phyloP scores from a whole-genome alignment of 2,113 vertebrate species.

The Vombatus ursinus region DNA sequence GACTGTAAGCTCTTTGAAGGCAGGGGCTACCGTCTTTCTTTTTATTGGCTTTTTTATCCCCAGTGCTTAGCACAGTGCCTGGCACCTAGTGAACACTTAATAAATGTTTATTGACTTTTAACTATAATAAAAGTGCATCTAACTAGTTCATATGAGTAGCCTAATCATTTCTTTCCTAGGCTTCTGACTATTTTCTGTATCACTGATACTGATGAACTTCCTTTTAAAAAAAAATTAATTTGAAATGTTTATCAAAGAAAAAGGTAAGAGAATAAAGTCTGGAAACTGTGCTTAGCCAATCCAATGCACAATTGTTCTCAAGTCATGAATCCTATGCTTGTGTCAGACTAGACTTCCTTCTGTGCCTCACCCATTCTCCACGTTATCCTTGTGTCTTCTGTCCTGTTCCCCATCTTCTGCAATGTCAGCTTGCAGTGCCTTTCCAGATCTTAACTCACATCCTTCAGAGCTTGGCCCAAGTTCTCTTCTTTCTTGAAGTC shows the following conservation, averaged over 20 bases:
- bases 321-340: slow-evolving; percentile 4
- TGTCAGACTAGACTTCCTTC: slow-evolving; percentile 39
- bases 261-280: neutral
- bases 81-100: neutral
- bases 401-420: slow-evolving; percentile 10
- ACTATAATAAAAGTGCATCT: neutral
- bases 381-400: neutral
- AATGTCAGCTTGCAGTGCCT: neutral
- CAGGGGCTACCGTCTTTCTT: neutral
- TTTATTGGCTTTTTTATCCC: neutral
- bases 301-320: neutral
- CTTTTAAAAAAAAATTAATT: neutral
- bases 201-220: neutral
- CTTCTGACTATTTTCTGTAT: neutral
- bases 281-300: neutral
- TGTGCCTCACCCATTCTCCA: slow-evolving; percentile 24
- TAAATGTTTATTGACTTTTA: neutral
- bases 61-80: neutral
- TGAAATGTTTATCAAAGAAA: neutral
- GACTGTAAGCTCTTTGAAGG: neutral
- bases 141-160: neutral
- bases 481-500: too few relatives aligned
- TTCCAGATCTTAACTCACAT: neutral
- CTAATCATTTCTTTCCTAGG: neutral
- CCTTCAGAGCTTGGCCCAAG: neutral